Evolutionary conservation across 2,113 vertebrate species (phyloP).

Genomic region (Syngnathus scovelli): DNA sequence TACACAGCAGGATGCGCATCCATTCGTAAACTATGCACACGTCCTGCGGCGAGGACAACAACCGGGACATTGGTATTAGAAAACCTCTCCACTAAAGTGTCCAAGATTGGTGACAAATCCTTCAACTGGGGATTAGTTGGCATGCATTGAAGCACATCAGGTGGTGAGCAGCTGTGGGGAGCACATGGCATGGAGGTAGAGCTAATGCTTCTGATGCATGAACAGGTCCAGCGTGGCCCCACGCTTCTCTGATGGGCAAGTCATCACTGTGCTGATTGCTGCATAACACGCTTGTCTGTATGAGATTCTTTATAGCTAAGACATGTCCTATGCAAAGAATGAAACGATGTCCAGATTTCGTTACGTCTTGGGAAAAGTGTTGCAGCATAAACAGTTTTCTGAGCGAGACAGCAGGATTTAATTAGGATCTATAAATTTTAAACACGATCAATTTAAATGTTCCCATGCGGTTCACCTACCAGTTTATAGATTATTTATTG

Average conservation of each 20-base stretch:
- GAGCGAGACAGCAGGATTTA: neutral
- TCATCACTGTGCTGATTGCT: neutral
- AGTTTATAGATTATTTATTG: no score
- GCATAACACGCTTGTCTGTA: neutral
- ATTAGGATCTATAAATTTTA: neutral
- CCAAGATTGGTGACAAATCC: constrained; percentile 1
- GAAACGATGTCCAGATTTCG: neutral
- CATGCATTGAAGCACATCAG: neutral
- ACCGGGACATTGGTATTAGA: neutral
- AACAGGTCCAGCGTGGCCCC: neutral
- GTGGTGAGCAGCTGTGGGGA: neutral
- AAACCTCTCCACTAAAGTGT: neutral
- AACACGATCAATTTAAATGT: no score
- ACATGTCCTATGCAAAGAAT: no score
- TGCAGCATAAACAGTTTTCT: neutral
- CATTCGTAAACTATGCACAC: neutral
- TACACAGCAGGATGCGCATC: neutral
- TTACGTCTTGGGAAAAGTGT: neutral
- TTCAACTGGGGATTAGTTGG: constrained; percentile 2
- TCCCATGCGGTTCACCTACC: no score
- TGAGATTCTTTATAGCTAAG: neutral
- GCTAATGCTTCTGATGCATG: neutral
- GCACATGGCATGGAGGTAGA: neutral
- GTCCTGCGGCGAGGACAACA: neutral
- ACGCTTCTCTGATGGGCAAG: neutral